Evolutionary conservation across 2,113 vertebrate genomes (phyloP), one percentile per base, ranked within the genome.

Genomic region (Rousettus leschenaultii): DNA sequence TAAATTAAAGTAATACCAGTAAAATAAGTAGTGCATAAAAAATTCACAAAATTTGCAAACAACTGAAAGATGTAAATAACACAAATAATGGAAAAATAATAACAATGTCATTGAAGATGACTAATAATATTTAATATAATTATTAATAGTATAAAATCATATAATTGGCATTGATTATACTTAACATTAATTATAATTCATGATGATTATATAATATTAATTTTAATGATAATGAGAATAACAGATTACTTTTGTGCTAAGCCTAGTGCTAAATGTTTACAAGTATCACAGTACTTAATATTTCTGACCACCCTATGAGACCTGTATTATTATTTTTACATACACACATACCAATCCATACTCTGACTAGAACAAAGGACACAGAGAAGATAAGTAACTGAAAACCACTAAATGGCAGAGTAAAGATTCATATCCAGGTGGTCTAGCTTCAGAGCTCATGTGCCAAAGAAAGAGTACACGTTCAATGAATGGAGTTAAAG

Each of bases 321-420:
- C 68, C 43, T 55, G 15, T 87, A 45, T 79, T 84, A 26, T 12
- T 63, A 18, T 66, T 73, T 85, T 38, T 68, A 45, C 9, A 57
- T 21, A 63, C 5, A 3, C 28, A 1, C 5, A n/a, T 18, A 33
- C 13, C 13, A 14, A 19, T 1, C 7, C 10, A 66, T 1, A 22
- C 1, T 63, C 5, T 53, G 9, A 74, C 26, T 55, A 55, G 66
- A 78, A 55, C 22, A 22, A 45, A 57, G 68, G 28, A 75, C 9
- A 40, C 40, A 86, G 18, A 74, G 43, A 85, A 57, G 30, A 90
- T 38, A 63, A 55, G 40, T n/a, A 35, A 63, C 26, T 12, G 15
- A 70, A 77, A 10, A 3, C 6, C 14, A 70, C 18, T 71, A 63
- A 13, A 12, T 33, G n/a, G 13, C n/a, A 53, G 48, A 33, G 1